A percentile compares a stretch with the other conserved stretches of the same genome.
phyloP scores from a whole-genome alignment of 2,888 invertebrate genomes.

The Nomada fucata region DNA sequence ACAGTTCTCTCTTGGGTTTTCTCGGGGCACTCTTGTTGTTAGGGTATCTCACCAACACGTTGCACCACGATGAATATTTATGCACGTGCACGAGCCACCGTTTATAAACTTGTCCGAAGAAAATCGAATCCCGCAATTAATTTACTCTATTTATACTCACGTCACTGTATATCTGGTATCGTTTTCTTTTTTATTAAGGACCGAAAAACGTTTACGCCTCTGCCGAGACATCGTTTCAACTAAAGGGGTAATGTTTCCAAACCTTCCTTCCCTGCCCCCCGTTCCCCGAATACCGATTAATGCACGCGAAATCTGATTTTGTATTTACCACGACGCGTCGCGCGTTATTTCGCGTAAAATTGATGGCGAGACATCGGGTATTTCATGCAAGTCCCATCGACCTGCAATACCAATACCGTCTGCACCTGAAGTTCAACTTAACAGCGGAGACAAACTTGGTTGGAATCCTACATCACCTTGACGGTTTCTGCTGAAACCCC shows the following conservation, averaged over 20 bases:
- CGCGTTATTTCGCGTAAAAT: slow-evolving; percentile 34
- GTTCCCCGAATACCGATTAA: not conserved
- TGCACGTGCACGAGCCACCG: not conserved
- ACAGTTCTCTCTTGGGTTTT: too few relatives aligned
- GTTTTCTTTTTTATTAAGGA: not conserved
- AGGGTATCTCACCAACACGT: not conserved
- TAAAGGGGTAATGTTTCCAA: too few relatives aligned
- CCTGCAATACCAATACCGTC: slow-evolving; percentile 50
- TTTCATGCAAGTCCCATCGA: slow-evolving; percentile 33
- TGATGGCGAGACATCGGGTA: slow-evolving; percentile 18
- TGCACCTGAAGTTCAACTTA: slow-evolving; percentile 60
- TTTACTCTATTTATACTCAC: not conserved
- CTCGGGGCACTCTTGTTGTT: not conserved
- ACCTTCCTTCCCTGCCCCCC: too few relatives aligned
- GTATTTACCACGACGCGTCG: slow-evolving; percentile 19
- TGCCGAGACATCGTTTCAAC: too few relatives aligned
- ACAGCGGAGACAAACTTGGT: slow-evolving; percentile 64
- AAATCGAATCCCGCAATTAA: not conserved
- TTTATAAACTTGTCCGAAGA: slow-evolving; percentile 2
- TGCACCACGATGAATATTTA: not conserved
- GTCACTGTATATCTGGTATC: too few relatives aligned
- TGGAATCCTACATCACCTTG: slow-evolving; percentile 56
- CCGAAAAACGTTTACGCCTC: too few relatives aligned
- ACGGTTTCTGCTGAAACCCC: slow-evolving; percentile 55
- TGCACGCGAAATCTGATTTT: not conserved